Conservation (phyloP, 2,888 invertebrate genomes). For the Leptothorax acervorum region DNA sequence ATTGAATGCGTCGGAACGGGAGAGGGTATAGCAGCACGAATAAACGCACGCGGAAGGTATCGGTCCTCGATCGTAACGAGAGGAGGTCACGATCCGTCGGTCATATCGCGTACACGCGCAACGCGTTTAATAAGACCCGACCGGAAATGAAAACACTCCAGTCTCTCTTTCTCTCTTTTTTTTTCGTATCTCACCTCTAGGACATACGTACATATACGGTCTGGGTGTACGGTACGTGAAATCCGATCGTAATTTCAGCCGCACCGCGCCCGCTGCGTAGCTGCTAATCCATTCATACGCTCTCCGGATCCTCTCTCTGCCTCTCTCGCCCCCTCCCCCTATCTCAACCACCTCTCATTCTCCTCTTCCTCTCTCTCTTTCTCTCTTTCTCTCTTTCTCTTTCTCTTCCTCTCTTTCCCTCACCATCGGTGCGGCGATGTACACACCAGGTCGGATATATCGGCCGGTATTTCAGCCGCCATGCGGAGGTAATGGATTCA, state of each 20-base stretch:
- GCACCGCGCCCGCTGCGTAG: constrained; percentile 79
- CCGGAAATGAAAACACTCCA: constrained; percentile 72
- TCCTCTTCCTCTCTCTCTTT: constrained; percentile 48
- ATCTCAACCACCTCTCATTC: constrained; percentile 53
- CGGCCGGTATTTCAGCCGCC: constrained; percentile 86
- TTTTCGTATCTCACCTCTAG: constrained; percentile 61
- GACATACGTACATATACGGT: constrained; percentile 63
- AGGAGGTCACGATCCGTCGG: constrained; percentile 57
- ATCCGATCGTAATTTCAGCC: constrained; percentile 84
- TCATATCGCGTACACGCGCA: constrained; percentile 60
- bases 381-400: constrained; percentile 59
- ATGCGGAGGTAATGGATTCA: constrained; percentile 86
- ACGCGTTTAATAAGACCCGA: constrained; percentile 71
- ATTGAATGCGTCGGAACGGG: constrained; percentile 47
- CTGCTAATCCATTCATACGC: constrained; percentile 85
- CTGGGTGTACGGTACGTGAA: constrained; percentile 76
- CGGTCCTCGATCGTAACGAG: constrained; percentile 62
- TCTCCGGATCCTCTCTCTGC: constrained; percentile 71
- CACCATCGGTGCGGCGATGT: constrained; percentile 79
- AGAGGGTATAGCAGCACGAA: constrained; percentile 41
- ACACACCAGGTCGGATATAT: constrained; percentile 85
- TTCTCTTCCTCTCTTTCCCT: constrained; percentile 53
- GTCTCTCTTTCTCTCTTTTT: constrained; percentile 51
- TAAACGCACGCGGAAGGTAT: constrained; percentile 21
- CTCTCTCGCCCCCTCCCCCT: constrained; percentile 20